phyloP scores from a whole-genome alignment of 2,797 vertebrate species.

The Apogon hyalosoma region DNA sequence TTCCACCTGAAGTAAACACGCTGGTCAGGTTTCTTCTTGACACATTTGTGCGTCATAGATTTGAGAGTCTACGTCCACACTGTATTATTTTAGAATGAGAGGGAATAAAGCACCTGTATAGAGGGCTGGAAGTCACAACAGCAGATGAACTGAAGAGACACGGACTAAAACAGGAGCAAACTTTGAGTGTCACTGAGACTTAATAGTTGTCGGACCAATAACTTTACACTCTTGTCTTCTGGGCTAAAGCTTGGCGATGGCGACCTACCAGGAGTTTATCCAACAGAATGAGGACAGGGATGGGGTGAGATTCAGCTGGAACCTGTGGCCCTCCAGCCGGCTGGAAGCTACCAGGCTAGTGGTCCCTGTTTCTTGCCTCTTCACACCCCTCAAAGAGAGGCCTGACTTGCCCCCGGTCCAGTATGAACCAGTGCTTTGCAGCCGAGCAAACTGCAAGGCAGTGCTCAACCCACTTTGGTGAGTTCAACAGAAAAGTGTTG shows the following conservation, averaged over 20 bases:
- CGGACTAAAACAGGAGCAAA: background rate
- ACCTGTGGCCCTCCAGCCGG: constrained; percentile 97
- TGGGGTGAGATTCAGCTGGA: constrained; percentile 98
- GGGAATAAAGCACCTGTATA: constrained; percentile 27
- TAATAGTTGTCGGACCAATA: background rate
- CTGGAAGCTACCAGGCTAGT: constrained; percentile 95
- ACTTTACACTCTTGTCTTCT: constrained; percentile 1
- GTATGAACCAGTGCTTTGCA: constrained; percentile 96
- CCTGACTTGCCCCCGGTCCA: constrained; percentile 93
- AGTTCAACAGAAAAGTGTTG: constrained; percentile 47
- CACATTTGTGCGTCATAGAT: constrained; percentile 56
- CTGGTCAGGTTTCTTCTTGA: constrained; percentile 49
- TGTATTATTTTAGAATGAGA: constrained; percentile 24
- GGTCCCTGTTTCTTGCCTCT: constrained; percentile 94
- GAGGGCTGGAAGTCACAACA: constrained; percentile 22
- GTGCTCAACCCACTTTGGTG: constrained; percentile 98
- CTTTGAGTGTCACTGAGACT: background rate
- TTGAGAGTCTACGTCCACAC: background rate
- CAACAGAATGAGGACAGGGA: constrained; percentile 97
- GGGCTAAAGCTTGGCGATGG: constrained; percentile 80
- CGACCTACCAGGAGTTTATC: constrained; percentile 97
- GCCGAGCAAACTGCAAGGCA: constrained; percentile 93
- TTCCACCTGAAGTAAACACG: constrained; percentile 47
- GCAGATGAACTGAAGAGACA: background rate
- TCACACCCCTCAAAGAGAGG: constrained; percentile 94